phyloP scores from a whole-genome alignment of 2,113 vertebrate genomes.

The Xyrauchen texanus region DNA sequence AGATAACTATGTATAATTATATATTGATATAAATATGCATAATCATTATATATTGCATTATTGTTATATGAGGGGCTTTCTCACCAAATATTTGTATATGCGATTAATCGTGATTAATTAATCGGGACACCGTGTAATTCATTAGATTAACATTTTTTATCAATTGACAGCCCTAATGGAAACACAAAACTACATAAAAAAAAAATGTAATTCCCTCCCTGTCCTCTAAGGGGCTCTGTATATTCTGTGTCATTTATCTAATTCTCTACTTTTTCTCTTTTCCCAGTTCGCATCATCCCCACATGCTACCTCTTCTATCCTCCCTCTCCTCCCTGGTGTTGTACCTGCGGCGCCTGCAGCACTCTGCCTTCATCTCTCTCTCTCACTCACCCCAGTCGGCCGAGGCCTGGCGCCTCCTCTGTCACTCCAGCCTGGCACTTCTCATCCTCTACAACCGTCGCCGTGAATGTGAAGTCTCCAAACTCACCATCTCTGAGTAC shows the following conservation, averaged over 20 bases:
- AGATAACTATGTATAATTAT: no score
- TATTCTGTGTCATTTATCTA: neutral
- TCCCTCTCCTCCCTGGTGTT: constrained; percentile 75
- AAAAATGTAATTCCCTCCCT: no score
- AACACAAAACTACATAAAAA: no score
- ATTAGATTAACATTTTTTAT: no score
- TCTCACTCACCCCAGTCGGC: constrained; percentile 73
- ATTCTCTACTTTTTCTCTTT: neutral
- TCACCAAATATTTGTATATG: no score
- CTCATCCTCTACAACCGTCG: constrained; percentile 81
- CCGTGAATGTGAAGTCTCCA: constrained; percentile 78
- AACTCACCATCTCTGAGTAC: constrained; percentile 77
- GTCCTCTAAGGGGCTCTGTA: no score
- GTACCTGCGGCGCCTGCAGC: constrained; percentile 75
- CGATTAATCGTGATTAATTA: no score
- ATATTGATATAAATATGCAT: no score
- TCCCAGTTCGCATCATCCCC: constrained; percentile 67
- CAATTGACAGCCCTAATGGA: no score
- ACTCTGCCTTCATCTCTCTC: constrained; percentile 74
- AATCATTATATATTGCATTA: no score
- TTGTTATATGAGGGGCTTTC: no score
- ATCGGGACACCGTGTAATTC: no score
- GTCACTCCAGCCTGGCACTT: constrained; percentile 77
- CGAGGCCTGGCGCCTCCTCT: constrained; percentile 78
- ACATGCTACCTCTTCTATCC: constrained; percentile 74